These are phyloP conservation scores for Fundulus diaphanus DNA, from an alignment of 2,797 vertebrate genomes.

Conservation along the genomic window DNA sequence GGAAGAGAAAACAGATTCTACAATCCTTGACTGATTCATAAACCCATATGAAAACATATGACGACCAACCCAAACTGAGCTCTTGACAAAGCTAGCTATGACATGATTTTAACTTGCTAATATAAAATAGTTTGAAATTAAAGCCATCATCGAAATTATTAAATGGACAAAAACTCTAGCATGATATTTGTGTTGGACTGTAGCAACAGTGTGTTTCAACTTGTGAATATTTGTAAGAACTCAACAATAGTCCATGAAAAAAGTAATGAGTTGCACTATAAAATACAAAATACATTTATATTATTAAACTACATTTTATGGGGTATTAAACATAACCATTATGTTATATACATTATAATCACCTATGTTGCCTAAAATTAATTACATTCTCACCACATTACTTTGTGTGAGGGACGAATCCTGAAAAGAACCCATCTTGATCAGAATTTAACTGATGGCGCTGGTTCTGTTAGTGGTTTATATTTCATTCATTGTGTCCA, in stretches of 20 bases:
- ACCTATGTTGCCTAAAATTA: background rate
- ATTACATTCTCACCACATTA: background rate
- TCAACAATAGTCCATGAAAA: background rate
- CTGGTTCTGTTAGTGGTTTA: background rate
- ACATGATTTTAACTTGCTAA: background rate
- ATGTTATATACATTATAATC: background rate
- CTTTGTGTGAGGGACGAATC: background rate
- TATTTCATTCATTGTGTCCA: background rate
- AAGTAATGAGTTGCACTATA: background rate
- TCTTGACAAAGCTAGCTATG: background rate
- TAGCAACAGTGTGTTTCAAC: background rate
- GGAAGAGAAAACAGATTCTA: background rate
- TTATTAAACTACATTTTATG: background rate
- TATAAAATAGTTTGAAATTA: background rate
- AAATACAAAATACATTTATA: too few relatives aligned
- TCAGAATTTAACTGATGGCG: background rate
- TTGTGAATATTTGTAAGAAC: background rate
- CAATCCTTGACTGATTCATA: background rate
- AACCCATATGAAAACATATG: background rate
- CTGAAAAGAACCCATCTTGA: background rate
- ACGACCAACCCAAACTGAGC: background rate
- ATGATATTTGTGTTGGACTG: background rate
- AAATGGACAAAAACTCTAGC: background rate
- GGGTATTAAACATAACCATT: background rate
- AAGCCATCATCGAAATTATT: background rate